Conservation (phyloP, 2,888 invertebrate genomes). For the Diachrysia chrysitis region DNA sequence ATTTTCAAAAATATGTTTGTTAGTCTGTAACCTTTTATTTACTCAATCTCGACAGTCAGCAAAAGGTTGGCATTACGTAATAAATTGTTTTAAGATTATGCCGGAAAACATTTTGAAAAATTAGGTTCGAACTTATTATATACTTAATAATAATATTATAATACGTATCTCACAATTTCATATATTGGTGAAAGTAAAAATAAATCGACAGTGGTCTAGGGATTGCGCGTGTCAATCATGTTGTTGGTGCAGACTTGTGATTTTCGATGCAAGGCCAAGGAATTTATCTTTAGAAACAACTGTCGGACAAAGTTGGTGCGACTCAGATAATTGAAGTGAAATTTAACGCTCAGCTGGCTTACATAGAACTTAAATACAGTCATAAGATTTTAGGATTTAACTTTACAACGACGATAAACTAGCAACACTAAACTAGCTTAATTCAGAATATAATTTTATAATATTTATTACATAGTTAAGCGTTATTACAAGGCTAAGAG, state of each 20-base stretch:
- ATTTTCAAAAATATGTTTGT: neutral
- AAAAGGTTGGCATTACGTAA: neutral
- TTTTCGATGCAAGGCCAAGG: constrained; percentile 43
- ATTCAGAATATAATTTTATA: too few species aligned
- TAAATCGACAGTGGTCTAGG: neutral
- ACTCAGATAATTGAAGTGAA: constrained; percentile 30
- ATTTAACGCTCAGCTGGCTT: constrained; percentile 17
- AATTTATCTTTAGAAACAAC: constrained; percentile 56
- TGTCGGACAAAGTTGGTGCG: constrained; percentile 26
- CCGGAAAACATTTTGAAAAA: neutral
- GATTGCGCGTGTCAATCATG: constrained; percentile 22
- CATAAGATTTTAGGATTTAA: constrained; percentile 9
- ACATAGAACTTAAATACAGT: constrained; percentile 15
- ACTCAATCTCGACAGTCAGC: neutral
- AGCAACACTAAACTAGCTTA: too few species aligned
- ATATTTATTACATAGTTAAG: too few species aligned
- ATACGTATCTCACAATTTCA: too few species aligned
- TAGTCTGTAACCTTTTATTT: neutral
- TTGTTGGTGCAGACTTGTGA: constrained; percentile 35
- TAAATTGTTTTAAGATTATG: neutral
- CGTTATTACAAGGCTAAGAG: too few species aligned
- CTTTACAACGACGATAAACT: neutral
- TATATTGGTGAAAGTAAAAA: too few species aligned
- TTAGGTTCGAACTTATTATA: too few species aligned
- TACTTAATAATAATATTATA: too few species aligned